These are phyloP conservation scores for Acheta domesticus DNA, from an alignment of 2,888 invertebrate genomes.

Conservation along the genomic window DNA sequence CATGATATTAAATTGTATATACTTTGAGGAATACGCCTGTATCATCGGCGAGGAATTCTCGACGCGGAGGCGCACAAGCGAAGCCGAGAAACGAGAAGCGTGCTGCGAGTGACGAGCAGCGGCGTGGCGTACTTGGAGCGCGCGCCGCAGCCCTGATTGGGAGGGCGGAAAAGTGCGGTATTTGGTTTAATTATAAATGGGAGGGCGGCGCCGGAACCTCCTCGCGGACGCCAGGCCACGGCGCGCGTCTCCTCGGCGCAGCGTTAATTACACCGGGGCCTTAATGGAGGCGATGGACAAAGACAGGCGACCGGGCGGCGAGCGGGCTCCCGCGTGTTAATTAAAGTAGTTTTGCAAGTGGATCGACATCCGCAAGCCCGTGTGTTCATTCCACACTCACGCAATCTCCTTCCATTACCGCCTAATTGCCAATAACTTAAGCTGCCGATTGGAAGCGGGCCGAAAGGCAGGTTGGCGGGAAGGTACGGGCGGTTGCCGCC, in stretches of 20 bases:
- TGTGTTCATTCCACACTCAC: not conserved
- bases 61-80: no score
- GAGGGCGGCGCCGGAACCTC: not conserved
- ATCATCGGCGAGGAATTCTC: no score
- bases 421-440: not conserved
- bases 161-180: not conserved
- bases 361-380: constrained; percentile 2
- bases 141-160: not conserved
- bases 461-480: not conserved
- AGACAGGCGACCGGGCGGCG: not conserved
- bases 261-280: not conserved
- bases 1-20: no score
- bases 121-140: not conserved
- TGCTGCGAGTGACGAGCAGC: not conserved
- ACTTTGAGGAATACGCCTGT: no score
- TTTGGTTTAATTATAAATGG: not conserved
- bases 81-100: no score
- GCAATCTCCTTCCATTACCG: not conserved
- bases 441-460: not conserved
- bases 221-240: not conserved
- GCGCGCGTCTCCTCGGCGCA: not conserved
- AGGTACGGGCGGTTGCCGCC: not conserved
- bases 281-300: not conserved
- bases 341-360: constrained; percentile 2
- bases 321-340: not conserved